These are phyloP conservation scores for Epinephelus lanceolatus DNA, from an alignment of 2,113 vertebrate species.

Conservation along the genomic window DNA sequence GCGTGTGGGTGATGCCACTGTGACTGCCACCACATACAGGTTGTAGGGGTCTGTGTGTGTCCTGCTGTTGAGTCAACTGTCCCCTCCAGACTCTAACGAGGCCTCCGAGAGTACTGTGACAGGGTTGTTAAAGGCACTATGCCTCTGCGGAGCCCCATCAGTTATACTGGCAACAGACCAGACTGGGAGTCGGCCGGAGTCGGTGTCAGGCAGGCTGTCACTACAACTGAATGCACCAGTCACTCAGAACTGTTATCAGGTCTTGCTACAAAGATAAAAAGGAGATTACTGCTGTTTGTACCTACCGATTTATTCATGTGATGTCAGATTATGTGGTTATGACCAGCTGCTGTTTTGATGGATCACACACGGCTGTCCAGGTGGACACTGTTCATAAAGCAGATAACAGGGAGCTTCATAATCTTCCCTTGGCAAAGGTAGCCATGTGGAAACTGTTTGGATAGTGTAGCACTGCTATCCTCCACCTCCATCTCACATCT, in stretches of 20 bases:
- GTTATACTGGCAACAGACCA: constrained; percentile 49
- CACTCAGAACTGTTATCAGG: constrained; percentile 66
- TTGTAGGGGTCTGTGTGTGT: constrained; percentile 18
- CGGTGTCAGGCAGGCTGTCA: constrained; percentile 56
- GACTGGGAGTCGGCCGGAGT: constrained; percentile 38
- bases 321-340: constrained; percentile 64
- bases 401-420: constrained; percentile 66
- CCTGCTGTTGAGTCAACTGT: constrained; percentile 25
- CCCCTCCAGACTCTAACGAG: constrained; percentile 57
- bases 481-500: neutral
- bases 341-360: constrained; percentile 72
- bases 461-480: neutral
- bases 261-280: constrained; percentile 64
- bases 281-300: constrained; percentile 67
- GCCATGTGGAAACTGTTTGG: constrained; percentile 33
- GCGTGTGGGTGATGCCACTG: constrained; percentile 12
- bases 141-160: constrained; percentile 42
- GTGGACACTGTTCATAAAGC: constrained; percentile 71
- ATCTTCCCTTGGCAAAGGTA: constrained; percentile 56
- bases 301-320: constrained; percentile 60
- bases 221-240: constrained; percentile 56
- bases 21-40: constrained; percentile 21
- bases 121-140: constrained; percentile 53
- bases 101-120: constrained; percentile 57
- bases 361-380: constrained; percentile 65